Conservation (phyloP, 1,140 invertebrate genomes). For the Platorchestia sp. region DNA sequence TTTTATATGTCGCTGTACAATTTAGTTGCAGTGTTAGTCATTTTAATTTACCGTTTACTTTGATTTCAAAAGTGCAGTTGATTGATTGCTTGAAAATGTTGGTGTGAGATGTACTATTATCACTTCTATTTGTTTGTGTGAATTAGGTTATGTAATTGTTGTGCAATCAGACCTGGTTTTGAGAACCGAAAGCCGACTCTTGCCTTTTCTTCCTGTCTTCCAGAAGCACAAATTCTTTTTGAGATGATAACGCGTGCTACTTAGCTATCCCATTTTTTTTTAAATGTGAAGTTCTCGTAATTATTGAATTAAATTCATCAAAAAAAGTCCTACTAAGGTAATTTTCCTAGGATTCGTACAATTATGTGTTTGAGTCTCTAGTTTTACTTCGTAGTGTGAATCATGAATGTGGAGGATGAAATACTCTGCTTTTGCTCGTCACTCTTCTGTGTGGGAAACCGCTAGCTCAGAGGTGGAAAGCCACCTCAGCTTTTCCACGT, state of each 20-base stretch:
- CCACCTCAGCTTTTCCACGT: too few species aligned
- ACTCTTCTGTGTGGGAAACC: too few species aligned
- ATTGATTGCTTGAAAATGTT: neutral
- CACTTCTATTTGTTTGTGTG: neutral
- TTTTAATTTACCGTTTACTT: neutral
- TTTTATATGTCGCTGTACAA: too few species aligned
- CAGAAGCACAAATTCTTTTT: neutral
- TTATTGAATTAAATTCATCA: neutral
- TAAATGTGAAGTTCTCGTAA: neutral
- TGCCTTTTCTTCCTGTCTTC: conserved; percentile 24
- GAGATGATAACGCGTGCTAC: neutral
- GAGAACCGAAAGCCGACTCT: neutral
- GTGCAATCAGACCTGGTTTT: neutral
- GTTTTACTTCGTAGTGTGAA: neutral
- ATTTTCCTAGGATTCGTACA: neutral
- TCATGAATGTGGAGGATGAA: too few species aligned
- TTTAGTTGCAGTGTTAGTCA: neutral
- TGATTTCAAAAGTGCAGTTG: neutral
- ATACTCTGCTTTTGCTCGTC: too few species aligned
- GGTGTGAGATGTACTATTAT: neutral
- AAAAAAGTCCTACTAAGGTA: neutral
- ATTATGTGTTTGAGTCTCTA: neutral
- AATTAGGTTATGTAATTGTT: neutral
- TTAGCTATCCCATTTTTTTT: neutral
- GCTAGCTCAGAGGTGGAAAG: too few species aligned